Evolutionary conservation across 2,113 vertebrate genomes (phyloP).

Genomic region (Trinectes maculatus): DNA sequence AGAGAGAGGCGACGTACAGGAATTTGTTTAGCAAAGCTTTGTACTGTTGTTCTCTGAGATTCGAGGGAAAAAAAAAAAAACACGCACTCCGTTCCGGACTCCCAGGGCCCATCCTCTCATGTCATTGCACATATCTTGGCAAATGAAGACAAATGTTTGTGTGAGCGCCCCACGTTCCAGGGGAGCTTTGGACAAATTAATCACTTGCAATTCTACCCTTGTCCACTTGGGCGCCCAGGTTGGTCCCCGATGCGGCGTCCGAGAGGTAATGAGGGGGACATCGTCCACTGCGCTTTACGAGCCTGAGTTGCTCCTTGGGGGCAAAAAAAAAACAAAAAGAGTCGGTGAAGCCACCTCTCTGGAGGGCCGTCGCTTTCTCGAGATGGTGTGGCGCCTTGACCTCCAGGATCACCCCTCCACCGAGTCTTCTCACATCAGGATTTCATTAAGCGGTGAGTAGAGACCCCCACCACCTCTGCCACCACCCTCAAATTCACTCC

Average conservation of each 20-base stretch:
- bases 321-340: conserved; percentile 48
- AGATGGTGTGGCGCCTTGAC: conserved; percentile 58
- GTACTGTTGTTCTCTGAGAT: conserved; percentile 20
- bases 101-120: conserved; percentile 58
- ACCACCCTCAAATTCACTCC: conserved; percentile 40
- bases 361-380: conserved; percentile 55
- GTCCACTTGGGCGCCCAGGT: conserved; percentile 73
- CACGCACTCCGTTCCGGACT: conserved; percentile 23
- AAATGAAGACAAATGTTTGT: conserved; percentile 82
- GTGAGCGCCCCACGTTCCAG: conserved; percentile 63
- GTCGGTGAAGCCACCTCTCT: conserved; percentile 61
- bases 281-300: conserved; percentile 35
- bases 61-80: neutral
- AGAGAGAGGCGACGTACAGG: neutral
- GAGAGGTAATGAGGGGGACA: conserved; percentile 60
- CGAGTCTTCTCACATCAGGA: conserved; percentile 80
- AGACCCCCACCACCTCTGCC: conserved; percentile 42
- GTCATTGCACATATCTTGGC: conserved; percentile 68
- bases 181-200: conserved; percentile 75
- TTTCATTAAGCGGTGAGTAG: conserved; percentile 85
- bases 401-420: conserved; percentile 45
- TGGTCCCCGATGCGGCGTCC: conserved; percentile 48
- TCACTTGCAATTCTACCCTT: conserved; percentile 81
- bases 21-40: neutral
- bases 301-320: conserved; percentile 20